Evolutionary conservation across 1,140 invertebrate genomes (phyloP).

Genomic region (Rhopalosiphum maidis): DNA sequence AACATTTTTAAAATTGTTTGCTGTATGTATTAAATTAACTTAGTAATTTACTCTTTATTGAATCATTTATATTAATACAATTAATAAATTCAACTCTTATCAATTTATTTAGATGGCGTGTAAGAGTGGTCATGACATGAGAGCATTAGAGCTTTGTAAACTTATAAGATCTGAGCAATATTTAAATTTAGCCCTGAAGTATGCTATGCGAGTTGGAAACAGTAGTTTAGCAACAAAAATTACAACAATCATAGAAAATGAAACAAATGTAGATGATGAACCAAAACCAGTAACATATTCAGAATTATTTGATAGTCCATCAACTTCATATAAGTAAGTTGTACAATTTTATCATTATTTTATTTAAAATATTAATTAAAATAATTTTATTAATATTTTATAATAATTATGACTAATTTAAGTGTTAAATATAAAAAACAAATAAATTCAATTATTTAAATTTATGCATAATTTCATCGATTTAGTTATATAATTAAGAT

Average conservation of each 20-base stretch:
- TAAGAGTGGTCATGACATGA: conserved; percentile 80
- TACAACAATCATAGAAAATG: conserved; percentile 62
- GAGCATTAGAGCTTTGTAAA: conserved; percentile 86
- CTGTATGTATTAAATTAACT: conserved; percentile 68
- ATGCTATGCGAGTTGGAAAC: conserved; percentile 78
- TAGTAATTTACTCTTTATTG: neutral
- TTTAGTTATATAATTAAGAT: no score
- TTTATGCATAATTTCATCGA: no score
- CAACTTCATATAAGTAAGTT: conserved; percentile 37
- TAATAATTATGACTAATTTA: neutral
- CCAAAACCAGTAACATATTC: neutral
- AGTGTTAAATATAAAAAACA: neutral
- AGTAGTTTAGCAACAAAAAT: conserved; percentile 80
- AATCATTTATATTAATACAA: neutral
- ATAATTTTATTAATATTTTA: neutral
- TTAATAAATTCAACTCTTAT: conserved; percentile 38
- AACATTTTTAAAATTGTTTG: conserved; percentile 88
- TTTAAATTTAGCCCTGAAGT: conserved; percentile 84
- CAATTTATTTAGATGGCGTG: conserved; percentile 75
- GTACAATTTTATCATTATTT: neutral
- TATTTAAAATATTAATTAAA: neutral
- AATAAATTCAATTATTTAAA: neutral
- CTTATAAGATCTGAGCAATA: conserved; percentile 79
- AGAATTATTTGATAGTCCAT: conserved; percentile 21
- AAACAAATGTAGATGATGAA: neutral